Evolutionary conservation across 2,888 invertebrate species (phyloP).

Genomic region (Drosophila gaucha): DNA sequence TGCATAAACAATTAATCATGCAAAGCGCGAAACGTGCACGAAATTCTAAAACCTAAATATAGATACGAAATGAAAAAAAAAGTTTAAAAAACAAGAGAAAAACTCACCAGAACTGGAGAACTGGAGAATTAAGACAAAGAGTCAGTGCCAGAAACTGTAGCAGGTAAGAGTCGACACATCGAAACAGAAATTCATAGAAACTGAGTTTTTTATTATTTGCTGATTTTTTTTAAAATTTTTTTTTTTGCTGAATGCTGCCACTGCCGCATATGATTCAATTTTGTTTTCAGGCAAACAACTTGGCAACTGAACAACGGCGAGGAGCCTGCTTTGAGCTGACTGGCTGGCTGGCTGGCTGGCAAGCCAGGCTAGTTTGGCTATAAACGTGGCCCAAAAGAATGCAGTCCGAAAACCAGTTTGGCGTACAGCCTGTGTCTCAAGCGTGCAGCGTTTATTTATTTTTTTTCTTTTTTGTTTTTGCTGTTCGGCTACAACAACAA

Average conservation of each 20-base stretch:
- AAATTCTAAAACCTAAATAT: slow-evolving; percentile 69
- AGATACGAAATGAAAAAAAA: slow-evolving; percentile 35
- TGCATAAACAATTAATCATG: slow-evolving; percentile 79
- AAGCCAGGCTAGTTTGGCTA: slow-evolving; percentile 50
- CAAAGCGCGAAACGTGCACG: slow-evolving; percentile 72
- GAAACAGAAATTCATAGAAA: slow-evolving; percentile 50
- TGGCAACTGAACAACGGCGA: slow-evolving; percentile 45
- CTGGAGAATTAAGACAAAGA: slow-evolving; percentile 34
- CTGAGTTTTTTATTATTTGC: background rate
- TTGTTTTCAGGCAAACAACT: slow-evolving; percentile 66
- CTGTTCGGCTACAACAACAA: slow-evolving; percentile 59
- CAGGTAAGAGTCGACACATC: slow-evolving; percentile 36
- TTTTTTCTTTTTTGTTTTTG: slow-evolving; percentile 3
- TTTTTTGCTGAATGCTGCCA: slow-evolving; percentile 29
- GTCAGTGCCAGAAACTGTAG: slow-evolving; percentile 43
- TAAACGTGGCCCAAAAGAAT: slow-evolving; percentile 78
- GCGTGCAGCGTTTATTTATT: slow-evolving; percentile 38
- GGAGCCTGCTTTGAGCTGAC: slow-evolving; percentile 56
- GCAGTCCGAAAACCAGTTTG: slow-evolving; percentile 77
- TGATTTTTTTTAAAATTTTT: no score
- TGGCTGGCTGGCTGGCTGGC: slow-evolving; percentile 18
- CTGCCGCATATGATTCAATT: slow-evolving; percentile 73
- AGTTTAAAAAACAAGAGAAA: background rate
- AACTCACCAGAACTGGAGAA: slow-evolving; percentile 29
- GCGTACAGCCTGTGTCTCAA: slow-evolving; percentile 72